A percentile compares a stretch with the other conserved stretches of the same genome.
Conservation (phyloP, 1,140 invertebrate genomes). For the Oscheius sp. region DNA sequence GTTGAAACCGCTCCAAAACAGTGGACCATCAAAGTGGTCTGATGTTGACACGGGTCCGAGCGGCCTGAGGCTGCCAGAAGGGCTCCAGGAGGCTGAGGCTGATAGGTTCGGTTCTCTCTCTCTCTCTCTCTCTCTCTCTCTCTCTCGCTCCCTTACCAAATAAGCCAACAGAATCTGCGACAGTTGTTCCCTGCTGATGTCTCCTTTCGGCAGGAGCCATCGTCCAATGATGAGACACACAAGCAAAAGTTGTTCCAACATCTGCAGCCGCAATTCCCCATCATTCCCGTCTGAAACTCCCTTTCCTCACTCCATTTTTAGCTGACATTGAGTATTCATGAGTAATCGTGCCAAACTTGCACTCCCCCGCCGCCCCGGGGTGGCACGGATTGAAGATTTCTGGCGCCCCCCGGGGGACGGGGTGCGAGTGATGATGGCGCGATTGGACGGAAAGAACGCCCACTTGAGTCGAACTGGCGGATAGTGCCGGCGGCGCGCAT, state of each 20-base stretch:
- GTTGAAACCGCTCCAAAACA: no score
- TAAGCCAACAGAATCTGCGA: slow-evolving; percentile 73
- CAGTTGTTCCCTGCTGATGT: slow-evolving; percentile 81
- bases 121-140: neutral
- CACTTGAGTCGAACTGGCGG: neutral
- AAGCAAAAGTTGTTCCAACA: slow-evolving; percentile 66
- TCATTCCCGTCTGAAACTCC: slow-evolving; percentile 9
- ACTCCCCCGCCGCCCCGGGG: neutral
- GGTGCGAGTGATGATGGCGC: neutral
- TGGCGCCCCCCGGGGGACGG: neutral
- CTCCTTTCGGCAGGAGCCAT: slow-evolving; percentile 69
- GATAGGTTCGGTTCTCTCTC: no score
- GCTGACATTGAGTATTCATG: neutral
- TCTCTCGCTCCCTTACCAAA: neutral
- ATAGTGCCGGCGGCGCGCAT: slow-evolving; percentile 28
- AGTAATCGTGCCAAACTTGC: neutral
- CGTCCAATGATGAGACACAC: slow-evolving; percentile 63
- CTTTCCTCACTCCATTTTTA: no score
- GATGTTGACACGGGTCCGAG: no score
- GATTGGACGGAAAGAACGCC: neutral
- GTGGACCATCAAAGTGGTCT: no score
- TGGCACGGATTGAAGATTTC: neutral
- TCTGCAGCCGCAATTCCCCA: slow-evolving; percentile 72
- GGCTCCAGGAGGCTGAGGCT: no score
- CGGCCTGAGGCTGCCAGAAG: no score